These are phyloP conservation scores for Danio albolineatus DNA, from an alignment of 2,797 vertebrate genomes.

Conservation along the genomic window DNA sequence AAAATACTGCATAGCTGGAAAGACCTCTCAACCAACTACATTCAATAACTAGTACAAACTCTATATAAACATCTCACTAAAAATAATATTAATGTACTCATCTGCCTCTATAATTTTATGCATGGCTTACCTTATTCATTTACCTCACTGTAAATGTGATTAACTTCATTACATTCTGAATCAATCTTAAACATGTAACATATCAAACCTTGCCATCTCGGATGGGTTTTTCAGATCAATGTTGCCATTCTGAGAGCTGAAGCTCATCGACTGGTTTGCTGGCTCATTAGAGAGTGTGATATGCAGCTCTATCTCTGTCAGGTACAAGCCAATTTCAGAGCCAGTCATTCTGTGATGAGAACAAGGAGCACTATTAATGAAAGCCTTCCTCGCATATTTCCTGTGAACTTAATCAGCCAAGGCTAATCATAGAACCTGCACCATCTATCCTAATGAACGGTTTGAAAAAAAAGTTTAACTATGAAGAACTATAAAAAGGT, in stretches of 20 bases:
- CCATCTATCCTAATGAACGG: constrained; percentile 18
- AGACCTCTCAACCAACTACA: too few relatives aligned
- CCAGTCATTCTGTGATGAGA: constrained; percentile 51
- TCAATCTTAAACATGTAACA: neutral
- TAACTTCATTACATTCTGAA: neutral
- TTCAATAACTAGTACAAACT: too few relatives aligned
- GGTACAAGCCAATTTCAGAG: constrained; percentile 51
- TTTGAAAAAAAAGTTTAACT: too few relatives aligned
- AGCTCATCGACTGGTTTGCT: constrained; percentile 20
- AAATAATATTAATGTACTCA: neutral
- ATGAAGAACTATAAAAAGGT: neutral
- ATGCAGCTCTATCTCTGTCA: constrained; percentile 47
- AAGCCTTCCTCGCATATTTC: constrained; percentile 31
- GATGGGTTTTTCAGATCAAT: constrained; percentile 2
- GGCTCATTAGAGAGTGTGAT: constrained; percentile 37
- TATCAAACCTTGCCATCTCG: neutral
- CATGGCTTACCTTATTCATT: neutral
- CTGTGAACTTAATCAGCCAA: constrained; percentile 38
- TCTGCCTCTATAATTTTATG: constrained; percentile 7
- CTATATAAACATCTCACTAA: neutral
- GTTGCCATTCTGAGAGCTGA: constrained; percentile 8
- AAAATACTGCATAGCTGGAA: too few relatives aligned
- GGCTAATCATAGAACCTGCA: constrained; percentile 42
- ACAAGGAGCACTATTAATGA: constrained; percentile 50
- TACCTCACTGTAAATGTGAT: too few relatives aligned